phyloP scores from a whole-genome alignment of 2,113 vertebrate species.

The Cyanoramphus novaezelandiae region DNA sequence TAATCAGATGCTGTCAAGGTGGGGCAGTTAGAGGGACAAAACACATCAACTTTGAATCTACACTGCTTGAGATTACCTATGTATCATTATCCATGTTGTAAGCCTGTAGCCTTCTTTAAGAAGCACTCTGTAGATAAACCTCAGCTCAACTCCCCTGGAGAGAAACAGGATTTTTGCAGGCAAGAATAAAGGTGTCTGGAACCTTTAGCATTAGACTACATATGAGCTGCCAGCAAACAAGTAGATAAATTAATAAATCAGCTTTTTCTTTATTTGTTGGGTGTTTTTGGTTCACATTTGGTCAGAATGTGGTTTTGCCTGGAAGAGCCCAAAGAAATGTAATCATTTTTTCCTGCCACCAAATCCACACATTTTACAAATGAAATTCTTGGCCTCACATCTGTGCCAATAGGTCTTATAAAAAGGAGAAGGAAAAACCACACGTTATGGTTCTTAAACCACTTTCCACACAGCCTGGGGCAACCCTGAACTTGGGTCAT shows the following conservation, averaged over 20 bases:
- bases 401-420: not conserved
- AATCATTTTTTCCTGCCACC: not conserved
- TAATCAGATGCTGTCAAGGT: not conserved
- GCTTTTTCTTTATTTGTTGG: not conserved
- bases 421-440: not conserved
- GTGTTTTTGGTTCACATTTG: not conserved
- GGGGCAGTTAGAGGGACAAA: not conserved
- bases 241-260: not conserved
- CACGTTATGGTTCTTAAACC: not conserved
- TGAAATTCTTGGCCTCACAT: not conserved
- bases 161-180: not conserved
- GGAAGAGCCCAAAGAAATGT: not conserved
- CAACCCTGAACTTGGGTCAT: not conserved
- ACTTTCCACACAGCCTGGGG: not conserved
- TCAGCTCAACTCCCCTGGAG: not conserved
- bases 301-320: not conserved
- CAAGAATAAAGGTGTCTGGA: not conserved
- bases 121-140: not conserved
- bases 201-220: not conserved
- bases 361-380: slow-evolving; percentile 1
- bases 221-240: not conserved
- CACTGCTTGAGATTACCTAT: not conserved
- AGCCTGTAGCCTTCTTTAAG: not conserved
- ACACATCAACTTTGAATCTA: not conserved
- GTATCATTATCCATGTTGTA: no score